Evolutionary conservation across 2,888 invertebrate species (phyloP).

Genomic region (Cataglyphis livida): DNA sequence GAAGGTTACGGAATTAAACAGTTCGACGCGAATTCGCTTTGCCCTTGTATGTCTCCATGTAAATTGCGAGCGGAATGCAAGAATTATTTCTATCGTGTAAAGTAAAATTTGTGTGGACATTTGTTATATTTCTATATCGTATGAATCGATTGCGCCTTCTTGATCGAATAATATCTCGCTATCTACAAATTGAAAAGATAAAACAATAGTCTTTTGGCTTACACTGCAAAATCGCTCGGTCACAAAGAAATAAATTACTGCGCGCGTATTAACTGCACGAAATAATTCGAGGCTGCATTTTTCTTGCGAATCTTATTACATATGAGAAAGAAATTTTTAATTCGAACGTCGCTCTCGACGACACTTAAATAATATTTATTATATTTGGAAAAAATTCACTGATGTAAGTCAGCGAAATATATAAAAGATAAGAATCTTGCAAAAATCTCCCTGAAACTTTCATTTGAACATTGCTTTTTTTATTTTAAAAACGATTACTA

Average conservation of each 20-base stretch:
- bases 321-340: slow-evolving; percentile 8
- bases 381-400: slow-evolving; percentile 17
- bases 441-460: slow-evolving; percentile 11
- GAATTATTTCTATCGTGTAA: neutral
- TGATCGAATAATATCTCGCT: neutral
- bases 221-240: neutral
- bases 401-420: neutral
- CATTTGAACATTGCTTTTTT: neutral
- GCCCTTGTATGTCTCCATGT: neutral
- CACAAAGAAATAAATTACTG: neutral
- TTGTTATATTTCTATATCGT: neutral
- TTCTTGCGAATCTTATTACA: neutral
- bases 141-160: neutral
- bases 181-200: neutral
- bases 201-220: neutral
- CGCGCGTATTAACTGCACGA: neutral
- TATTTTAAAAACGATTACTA: neutral
- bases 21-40: slow-evolving; percentile 35
- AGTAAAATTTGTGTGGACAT: neutral
- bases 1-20: slow-evolving; percentile 60
- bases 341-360: neutral
- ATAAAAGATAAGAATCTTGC: neutral
- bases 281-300: neutral
- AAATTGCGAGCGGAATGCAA: neutral
- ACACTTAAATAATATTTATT: neutral